Evolutionary conservation across 2,797 vertebrate genomes (phyloP), one percentile per base, ranked within the genome.

Genomic region (Acipenser ruthenus): DNA sequence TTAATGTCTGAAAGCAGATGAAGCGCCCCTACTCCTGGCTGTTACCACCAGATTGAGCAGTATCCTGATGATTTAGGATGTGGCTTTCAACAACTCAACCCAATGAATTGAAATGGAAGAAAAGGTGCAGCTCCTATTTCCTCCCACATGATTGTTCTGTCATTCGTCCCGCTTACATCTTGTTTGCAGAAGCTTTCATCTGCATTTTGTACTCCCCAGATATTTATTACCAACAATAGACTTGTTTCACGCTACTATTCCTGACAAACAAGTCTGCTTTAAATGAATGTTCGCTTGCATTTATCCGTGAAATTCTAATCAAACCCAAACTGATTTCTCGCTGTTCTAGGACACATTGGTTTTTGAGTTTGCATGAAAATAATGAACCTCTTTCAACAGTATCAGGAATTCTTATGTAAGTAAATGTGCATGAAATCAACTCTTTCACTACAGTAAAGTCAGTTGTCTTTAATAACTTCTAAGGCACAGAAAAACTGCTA

Each of bases 291-390:
- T 81, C 70, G 73, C 70, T 62, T 78, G 74, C 62, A 79, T 81
- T 85, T 78, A 73, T 69, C 71, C 76, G 80, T 81, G 69, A 75
- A 80, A 88, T 84, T 82, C 71, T 75, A 81, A 81, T 73, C 64
- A 13, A 18, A 0, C 71, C 65, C 68, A 77, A 52, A 71, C 68
- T 79, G 63, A 68, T 58, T 62, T 75, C 76, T 68, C 70, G 65
- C 71, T 79, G 67, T 62, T 82, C 68, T 63, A 76, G 74, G 73
- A 80, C 68, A 0, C 50, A 78, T 77, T 55, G 37, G 4, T 55
- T 79, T 82, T 65, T 73, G 15, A 74, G 55, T 68, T 79, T 83
- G 82, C 75, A 49, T 69, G 73, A 64, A 83, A 82, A 78, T 71
- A 79, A 78, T 69, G 65, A 82, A 78, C 70, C 4, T 11, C 62